These are phyloP conservation scores for Mizuhopecten yessoensis DNA, from an alignment of 1,140 invertebrate genomes.

Conservation along the genomic window DNA sequence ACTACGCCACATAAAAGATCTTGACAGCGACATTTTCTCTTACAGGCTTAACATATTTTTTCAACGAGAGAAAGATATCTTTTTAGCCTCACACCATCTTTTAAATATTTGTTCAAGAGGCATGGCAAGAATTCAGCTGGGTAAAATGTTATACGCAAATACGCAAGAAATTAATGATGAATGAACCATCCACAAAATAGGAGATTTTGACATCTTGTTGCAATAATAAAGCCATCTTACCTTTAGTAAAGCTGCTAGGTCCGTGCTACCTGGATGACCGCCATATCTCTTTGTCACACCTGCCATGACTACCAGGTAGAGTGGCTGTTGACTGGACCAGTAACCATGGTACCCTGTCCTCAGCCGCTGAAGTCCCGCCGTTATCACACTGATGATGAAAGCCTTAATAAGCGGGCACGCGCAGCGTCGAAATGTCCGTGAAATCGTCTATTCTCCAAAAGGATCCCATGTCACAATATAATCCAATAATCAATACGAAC, in stretches of 20 bases:
- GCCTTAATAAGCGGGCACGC: background rate
- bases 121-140: too few species aligned
- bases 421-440: slow-evolving; percentile 14
- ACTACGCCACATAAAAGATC: too few species aligned
- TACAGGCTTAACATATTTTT: too few species aligned
- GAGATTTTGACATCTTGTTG: background rate
- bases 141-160: too few species aligned
- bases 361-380: background rate
- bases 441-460: background rate
- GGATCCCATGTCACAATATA: background rate
- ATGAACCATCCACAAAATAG: too few species aligned
- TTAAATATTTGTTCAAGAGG: too few species aligned
- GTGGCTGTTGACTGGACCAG: slow-evolving; percentile 2
- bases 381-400: background rate
- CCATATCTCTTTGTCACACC: background rate
- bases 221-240: background rate
- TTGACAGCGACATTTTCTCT: too few species aligned
- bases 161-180: too few species aligned
- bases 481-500: background rate
- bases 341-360: slow-evolving; percentile 18
- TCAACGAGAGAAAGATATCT: too few species aligned
- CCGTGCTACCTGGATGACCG: background rate
- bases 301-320: background rate
- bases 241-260: background rate
- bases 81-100: too few species aligned